A percentile compares a stretch with the other conserved stretches of the same genome.
These are phyloP conservation scores for Tetragonisca angustula DNA, from an alignment of 2,888 invertebrate genomes.

Conservation along the genomic window DNA sequence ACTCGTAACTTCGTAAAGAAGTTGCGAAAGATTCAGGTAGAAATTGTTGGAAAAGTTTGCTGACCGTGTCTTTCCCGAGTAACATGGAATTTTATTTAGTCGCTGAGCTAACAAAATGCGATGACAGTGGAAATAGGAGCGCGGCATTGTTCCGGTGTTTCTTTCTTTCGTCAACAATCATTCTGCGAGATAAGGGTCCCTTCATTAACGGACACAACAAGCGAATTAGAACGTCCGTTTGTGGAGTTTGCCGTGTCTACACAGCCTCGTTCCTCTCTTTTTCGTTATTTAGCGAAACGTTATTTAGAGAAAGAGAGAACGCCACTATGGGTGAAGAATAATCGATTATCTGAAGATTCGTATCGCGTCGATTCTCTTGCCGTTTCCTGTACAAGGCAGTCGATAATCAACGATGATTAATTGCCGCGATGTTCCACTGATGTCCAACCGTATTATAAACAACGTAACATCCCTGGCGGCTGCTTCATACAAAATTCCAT, in stretches of 20 bases:
- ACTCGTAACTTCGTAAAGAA: background rate
- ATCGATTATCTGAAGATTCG: background rate
- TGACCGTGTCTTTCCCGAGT: too few species aligned
- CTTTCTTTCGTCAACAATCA: constrained; percentile 32
- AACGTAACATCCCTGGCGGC: constrained; percentile 59
- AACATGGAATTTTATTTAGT: constrained; percentile 13
- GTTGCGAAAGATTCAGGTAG: background rate
- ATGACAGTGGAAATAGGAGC: constrained; percentile 23
- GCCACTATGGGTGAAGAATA: background rate
- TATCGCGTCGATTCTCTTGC: background rate
- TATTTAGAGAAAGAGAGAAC: too few species aligned
- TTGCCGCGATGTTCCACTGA: constrained; percentile 39
- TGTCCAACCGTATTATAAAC: constrained; percentile 68
- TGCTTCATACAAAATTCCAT: constrained; percentile 75
- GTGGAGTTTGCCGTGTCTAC: background rate
- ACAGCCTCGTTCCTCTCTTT: too few species aligned
- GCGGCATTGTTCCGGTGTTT: constrained; percentile 25
- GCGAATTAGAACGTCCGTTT: constrained; percentile 35
- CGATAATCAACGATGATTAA: constrained; percentile 60
- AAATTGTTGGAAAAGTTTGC: background rate
- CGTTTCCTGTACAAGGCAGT: background rate
- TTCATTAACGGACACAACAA: constrained; percentile 25
- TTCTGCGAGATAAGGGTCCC: constrained; percentile 8
- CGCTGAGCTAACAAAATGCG: constrained; percentile 1
- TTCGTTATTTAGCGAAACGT: background rate